phyloP scores from a whole-genome alignment of 2,888 invertebrate species.

The Drosophila kambysellisi region DNA sequence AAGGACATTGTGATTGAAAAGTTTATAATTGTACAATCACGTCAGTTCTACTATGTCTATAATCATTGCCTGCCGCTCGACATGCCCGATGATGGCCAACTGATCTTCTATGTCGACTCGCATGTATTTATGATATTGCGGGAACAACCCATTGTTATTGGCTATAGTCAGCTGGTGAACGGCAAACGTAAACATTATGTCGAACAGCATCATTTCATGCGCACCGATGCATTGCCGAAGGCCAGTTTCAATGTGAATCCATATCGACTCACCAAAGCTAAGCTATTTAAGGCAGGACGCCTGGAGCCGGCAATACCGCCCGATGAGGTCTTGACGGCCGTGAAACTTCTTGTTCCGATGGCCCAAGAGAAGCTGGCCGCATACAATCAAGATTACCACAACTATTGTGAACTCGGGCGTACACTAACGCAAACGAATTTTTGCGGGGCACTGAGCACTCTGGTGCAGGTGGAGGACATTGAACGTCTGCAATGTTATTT shows the following conservation, averaged over 20 bases:
- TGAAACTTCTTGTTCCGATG: slow-evolving; percentile 51
- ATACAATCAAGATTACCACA: slow-evolving; percentile 59
- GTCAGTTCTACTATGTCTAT: slow-evolving; percentile 78
- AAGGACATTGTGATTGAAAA: slow-evolving; percentile 77
- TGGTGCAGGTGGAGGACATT: slow-evolving; percentile 82
- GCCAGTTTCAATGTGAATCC: slow-evolving; percentile 71
- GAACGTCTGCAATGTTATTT: slow-evolving; percentile 67
- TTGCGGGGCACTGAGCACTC: slow-evolving; percentile 49
- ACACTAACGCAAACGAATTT: slow-evolving; percentile 64
- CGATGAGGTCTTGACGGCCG: slow-evolving; percentile 39
- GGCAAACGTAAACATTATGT: slow-evolving; percentile 56
- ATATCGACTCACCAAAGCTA: slow-evolving; percentile 56
- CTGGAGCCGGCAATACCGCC: slow-evolving; percentile 55
- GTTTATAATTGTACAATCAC: slow-evolving; percentile 80
- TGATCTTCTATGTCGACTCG: slow-evolving; percentile 79
- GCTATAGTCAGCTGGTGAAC: slow-evolving; percentile 58
- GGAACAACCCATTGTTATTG: slow-evolving; percentile 81
- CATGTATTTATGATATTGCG: slow-evolving; percentile 77
- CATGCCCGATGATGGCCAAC: slow-evolving; percentile 48
- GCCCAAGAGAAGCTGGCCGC: slow-evolving; percentile 45
- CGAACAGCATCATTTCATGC: slow-evolving; percentile 83
- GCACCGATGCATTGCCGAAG: slow-evolving; percentile 71
- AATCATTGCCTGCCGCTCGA: slow-evolving; percentile 70
- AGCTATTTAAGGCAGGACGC: slow-evolving; percentile 41
- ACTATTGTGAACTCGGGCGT: slow-evolving; percentile 56